Evolutionary conservation across 2,797 vertebrate species (phyloP), one percentile per base, ranked within the genome.

Genomic region (Tympanoctomys barrerae): DNA sequence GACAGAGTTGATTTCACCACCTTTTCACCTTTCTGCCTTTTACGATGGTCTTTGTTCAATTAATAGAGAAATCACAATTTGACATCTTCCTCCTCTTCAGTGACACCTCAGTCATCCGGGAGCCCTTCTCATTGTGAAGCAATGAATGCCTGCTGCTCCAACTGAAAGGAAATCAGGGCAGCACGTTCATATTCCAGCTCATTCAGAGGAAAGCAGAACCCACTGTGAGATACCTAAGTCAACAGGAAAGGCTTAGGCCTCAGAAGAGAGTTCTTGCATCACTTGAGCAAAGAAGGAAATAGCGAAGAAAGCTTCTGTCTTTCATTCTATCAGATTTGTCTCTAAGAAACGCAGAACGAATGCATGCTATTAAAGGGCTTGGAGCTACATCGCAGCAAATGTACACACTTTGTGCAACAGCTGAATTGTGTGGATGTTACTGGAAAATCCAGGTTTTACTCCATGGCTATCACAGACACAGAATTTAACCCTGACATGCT

Each of bases 61-160:
- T 89, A 83, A 57, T 82, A 92, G 11, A 94, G n/a, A 94, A 90
- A 92, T 84, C 36, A 71, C 18, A 87, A 92, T 13, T 78, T 80
- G 75, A 87, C 46, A 14, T 68, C 70, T 94, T 89, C 31, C 57
- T 83, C 28, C 59, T 54, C 71, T 7, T 91, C 66, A 68, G 7
- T 82, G 57, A 26, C 85, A 42, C 75, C 39, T 80, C n/a, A 92
- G 0, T 70, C 80, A 84, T 88, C 28, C 39, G 36, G 12, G 46
- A 18, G 31, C 18, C 79, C 42, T 90, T 59, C 5, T 26, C 33
- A 81, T 89, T 87, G 66, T 89, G 6, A 70, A 42, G 64, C 92
- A 71, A 87, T 92, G 71, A 90, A 96, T 84, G 59, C 36, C 42
- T 62, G 9, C 39, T 19, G 36, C 36, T 90, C 24, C 59, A 85